Base-by-base conservation (phyloP, 2,113 vertebrate genomes). In the Aythya baeri region DNA sequence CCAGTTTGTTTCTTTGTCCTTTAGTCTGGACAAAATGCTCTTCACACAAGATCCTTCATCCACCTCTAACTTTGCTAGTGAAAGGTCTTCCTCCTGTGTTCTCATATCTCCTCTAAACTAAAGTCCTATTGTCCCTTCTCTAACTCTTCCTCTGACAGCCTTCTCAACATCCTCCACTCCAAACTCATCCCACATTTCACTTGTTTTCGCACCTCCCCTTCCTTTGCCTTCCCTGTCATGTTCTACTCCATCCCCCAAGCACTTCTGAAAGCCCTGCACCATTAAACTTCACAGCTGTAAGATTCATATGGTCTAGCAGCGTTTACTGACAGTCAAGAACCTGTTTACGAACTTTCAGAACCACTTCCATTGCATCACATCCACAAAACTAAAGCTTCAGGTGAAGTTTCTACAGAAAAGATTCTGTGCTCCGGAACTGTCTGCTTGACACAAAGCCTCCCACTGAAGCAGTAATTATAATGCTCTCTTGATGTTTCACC, bases 251-350 rank as follows among this genome's bases (percentile, higher is more conserved):
- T 59, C 49, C 72, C 46, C 34, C 65, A 71, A 83, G 65, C 65
- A 13, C n/a, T 83, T 58, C 31, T 36, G 50, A 57, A 80, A 76
- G 41, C 7, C 6, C 50, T 1, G 1, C 17, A 73, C 1, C 8
- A 6, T 71, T 63, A 17, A 88, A n/a, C 46, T 31, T 74, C 59
- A 31, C 52, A 80, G 58, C 67, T 73, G 58, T 50, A 67, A 21
- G 31, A 65, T 22, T 23, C 44, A 17, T 49, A 49, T 49, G 59
- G 46, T 32, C 88, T 91, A 73, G 57, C 78, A 58, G 20, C 62
- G 52, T 58, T 89, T 71, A 18, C 61, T 84, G 52, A 54, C 41
- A 92, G 91, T 23, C 86, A 88, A 86, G 55, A 34, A 91, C 14
- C 66, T 17, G 3, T 50, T 86, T 74, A 63, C 70, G 9, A 36